phyloP scores from a whole-genome alignment of 2,113 vertebrate species.

The Peromyscus maniculatus region DNA sequence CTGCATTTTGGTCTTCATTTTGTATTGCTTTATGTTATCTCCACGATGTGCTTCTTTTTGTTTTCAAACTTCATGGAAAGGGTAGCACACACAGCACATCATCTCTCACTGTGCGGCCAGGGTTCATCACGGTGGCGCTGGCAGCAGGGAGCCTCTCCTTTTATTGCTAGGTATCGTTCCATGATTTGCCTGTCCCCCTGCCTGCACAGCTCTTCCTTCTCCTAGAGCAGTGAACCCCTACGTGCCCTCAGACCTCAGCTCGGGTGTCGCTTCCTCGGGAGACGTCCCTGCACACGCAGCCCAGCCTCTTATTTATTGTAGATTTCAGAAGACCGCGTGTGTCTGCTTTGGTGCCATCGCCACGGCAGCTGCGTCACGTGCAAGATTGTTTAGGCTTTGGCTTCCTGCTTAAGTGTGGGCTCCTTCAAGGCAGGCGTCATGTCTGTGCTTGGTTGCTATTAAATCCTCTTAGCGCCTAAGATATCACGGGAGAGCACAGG shows the following conservation, averaged over 20 bases:
- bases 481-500: neutral
- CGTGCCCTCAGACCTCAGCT: neutral
- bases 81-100: too few species aligned
- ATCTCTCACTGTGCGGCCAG: neutral
- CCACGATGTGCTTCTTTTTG: neutral
- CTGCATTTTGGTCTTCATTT: slow-evolving; percentile 30
- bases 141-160: neutral
- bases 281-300: neutral
- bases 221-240: neutral
- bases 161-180: neutral
- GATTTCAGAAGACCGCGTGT: neutral
- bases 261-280: neutral
- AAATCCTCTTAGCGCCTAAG: neutral
- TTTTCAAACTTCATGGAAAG: slow-evolving; percentile 30
- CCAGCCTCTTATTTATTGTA: neutral
- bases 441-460: neutral
- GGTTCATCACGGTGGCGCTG: neutral
- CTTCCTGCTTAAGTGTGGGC: neutral
- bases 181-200: neutral
- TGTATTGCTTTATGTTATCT: neutral
- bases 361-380: neutral
- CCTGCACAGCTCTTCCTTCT: neutral
- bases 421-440: neutral
- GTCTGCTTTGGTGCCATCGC: neutral
- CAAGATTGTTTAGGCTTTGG: neutral